Percentiles rank a stretch among this genome's conserved stretches.
phyloP scores from a whole-genome alignment of 2,113 vertebrate species.

The Microcebus lehilahytsara region DNA sequence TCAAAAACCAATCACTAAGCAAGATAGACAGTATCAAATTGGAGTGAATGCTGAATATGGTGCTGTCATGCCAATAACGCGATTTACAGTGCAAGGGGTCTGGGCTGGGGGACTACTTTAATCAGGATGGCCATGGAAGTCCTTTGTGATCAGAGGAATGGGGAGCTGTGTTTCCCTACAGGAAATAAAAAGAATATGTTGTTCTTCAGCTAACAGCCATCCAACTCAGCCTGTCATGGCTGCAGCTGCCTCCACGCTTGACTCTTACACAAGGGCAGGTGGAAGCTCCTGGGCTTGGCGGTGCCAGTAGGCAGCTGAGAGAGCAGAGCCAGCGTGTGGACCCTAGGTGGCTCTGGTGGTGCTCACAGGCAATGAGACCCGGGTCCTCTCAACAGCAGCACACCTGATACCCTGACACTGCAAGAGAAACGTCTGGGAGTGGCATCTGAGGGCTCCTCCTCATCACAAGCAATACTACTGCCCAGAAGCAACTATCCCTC shows the following conservation, averaged over 20 bases:
- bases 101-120: background rate
- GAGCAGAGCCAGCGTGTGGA: background rate
- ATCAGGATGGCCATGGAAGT: background rate
- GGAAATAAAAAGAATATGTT: background rate
- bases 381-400: background rate
- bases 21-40: background rate
- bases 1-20: background rate
- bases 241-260: background rate
- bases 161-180: background rate
- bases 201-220: background rate
- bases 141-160: background rate
- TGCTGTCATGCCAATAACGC: background rate
- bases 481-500: background rate
- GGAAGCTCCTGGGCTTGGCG: too few species aligned
- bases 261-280: background rate
- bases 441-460: too few species aligned
- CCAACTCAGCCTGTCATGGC: background rate
- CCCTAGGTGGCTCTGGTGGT: too few species aligned
- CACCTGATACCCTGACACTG: background rate
- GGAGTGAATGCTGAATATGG: background rate
- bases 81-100: background rate
- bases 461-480: background rate
- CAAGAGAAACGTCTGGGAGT: background rate
- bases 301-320: background rate
- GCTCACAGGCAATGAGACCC: background rate